phyloP scores from a whole-genome alignment of 2,797 vertebrate species.

The Microctenopoma stevenorrisi region DNA sequence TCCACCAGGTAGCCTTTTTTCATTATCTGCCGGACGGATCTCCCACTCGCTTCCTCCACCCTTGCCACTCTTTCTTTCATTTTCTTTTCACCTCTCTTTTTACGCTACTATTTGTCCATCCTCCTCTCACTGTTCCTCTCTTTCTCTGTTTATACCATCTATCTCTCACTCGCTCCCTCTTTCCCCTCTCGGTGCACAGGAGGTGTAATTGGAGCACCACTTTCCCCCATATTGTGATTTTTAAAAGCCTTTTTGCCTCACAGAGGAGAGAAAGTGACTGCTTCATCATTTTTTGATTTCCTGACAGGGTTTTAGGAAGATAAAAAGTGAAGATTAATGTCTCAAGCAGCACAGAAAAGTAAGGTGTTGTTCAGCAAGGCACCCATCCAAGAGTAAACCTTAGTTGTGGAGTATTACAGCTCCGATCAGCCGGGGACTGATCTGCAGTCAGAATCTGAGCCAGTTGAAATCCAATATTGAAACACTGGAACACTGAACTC shows the following conservation, averaged over 20 bases:
- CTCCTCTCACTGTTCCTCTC: slow-evolving; percentile 31
- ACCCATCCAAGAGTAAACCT: slow-evolving; percentile 68
- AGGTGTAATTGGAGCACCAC: slow-evolving; percentile 77
- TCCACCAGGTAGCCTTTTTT: slow-evolving; percentile 79
- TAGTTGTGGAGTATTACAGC: slow-evolving; percentile 22
- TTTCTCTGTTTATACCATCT: slow-evolving; percentile 10
- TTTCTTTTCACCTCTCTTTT: slow-evolving; percentile 56
- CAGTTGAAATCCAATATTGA: slow-evolving; percentile 66
- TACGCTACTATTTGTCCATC: slow-evolving; percentile 39
- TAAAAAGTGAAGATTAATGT: slow-evolving; percentile 80
- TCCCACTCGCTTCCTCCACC: slow-evolving; percentile 58
- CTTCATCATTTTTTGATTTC: slow-evolving; percentile 80
- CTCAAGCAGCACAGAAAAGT: slow-evolving; percentile 62
- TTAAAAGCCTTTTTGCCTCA: slow-evolving; percentile 74
- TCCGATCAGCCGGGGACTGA: slow-evolving; percentile 52
- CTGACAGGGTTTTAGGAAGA: slow-evolving; percentile 76
- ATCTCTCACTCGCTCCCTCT: slow-evolving; percentile 24
- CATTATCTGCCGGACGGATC: slow-evolving; percentile 77
- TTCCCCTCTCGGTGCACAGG: slow-evolving; percentile 62
- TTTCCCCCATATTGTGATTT: slow-evolving; percentile 80
- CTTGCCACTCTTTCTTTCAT: slow-evolving; percentile 58
- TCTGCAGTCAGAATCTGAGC: slow-evolving; percentile 65
- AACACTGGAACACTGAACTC: slow-evolving; percentile 61
- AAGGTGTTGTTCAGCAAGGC: slow-evolving; percentile 68
- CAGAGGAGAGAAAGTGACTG: slow-evolving; percentile 69